Evolutionary conservation across 64 coral and sea anemone species (phyloP), one percentile per base, ranked within the genome.

Genomic region (Montipora capricornis): DNA sequence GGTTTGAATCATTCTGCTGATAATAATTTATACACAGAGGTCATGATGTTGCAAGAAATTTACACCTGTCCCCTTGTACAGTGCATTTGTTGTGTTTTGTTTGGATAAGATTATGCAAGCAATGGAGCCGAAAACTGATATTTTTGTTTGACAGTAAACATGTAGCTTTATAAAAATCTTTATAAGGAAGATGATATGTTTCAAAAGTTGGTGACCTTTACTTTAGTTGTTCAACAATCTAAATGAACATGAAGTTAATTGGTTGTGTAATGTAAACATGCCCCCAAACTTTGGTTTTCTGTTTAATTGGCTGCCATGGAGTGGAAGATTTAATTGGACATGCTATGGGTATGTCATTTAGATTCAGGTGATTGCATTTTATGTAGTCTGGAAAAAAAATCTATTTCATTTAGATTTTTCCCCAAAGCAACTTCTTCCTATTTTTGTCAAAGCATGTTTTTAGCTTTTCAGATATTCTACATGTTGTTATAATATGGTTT

Each of bases 251-350:
- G 51, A 55, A 68, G 77, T 95, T 90, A 95, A 95, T 95, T 95
- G 93, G 93, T 79, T 19, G 62, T 84, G 47, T 68, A 79, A 77
- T 90, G 88, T 90, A 90, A 95, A 95, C 88, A 95, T 81, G 75
- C 44, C 80, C 62, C 64, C 69, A 57, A 49, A 78, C 80, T 95
- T 95, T 90, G 74, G 93, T 87, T 95, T 95, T 95, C 44, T 59
- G 76, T 80, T 95, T 95, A 95, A 95, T 95, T 95, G 88, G 93
- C 93, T 95, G 80, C 84, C 58, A 69, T 85, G 50, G 57, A 85
- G 67, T 78, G 93, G 79, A 81, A 95, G 86, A 50, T 75, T 79
- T 95, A 95, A 94, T 95, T 95, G 88, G 90, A 90, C 78, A 90
- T 95, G 90, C 90, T 95, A 69, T 75, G 90, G 47, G 80, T 46